Conservation (phyloP, 2,797 vertebrate species). For the Thamnophis elegans region DNA sequence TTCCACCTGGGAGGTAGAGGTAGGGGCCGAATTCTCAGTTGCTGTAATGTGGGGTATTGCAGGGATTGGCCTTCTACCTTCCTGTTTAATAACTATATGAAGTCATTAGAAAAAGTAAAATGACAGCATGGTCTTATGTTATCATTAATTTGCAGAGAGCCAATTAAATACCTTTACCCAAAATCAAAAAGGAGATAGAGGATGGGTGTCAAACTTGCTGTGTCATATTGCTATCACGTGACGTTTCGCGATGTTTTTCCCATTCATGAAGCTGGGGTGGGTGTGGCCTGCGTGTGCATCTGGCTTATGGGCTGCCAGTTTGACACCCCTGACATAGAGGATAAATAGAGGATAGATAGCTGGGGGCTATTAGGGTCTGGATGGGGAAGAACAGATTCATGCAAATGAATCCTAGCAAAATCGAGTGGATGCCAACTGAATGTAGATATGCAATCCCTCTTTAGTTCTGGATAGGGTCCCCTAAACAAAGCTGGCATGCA, state of each 20-base stretch:
- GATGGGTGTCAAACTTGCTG: neutral
- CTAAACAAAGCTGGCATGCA: neutral
- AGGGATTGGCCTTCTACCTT: neutral
- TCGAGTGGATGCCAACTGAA: neutral
- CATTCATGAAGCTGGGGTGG: no score
- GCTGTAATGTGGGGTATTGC: neutral
- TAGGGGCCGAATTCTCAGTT: neutral
- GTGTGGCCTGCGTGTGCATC: accelerated
- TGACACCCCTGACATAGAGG: no score
- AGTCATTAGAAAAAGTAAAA: neutral
- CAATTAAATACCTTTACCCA: neutral
- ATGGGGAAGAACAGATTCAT: neutral
- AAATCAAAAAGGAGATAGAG: neutral
- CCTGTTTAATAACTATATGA: neutral
- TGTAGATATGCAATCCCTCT: neutral
- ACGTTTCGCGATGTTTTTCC: no score
- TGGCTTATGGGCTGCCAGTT: no score
- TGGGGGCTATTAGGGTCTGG: neutral
- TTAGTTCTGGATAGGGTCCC: neutral
- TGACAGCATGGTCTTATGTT: neutral
- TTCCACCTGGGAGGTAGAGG: neutral
- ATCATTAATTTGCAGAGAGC: neutral
- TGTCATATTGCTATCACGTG: neutral
- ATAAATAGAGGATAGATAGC: no score
- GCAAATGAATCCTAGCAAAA: neutral